Evolutionary conservation across 1,140 invertebrate species (phyloP), one percentile per base, ranked within the genome.

Genomic region (Penaeus chinensis): DNA sequence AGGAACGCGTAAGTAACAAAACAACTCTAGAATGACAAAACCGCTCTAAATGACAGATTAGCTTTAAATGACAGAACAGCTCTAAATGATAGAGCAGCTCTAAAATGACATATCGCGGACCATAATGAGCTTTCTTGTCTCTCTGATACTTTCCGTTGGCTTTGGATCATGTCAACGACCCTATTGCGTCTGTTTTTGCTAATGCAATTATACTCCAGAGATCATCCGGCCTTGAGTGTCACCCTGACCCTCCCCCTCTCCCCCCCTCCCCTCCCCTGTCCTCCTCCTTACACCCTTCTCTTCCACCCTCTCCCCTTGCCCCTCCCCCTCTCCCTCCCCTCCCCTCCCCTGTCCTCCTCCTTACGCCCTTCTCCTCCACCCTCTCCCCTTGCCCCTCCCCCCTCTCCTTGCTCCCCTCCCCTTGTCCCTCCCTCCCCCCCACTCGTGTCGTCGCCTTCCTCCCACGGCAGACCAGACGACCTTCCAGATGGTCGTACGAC

Each of bases 401-500:
- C 32, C 32, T 27, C 71, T 16, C 37, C 24, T 74, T n/a, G 4
- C 24, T 74, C 61, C 77, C 32, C 42, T 54, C 77, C 32, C 77
- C 61, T 27, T 60, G 27, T 19, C 37, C 61, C 37, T n/a, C 77
- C 54, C 71, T 74, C n/a, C 54, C 32, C 32, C 32, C 37, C 79
- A 62, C 22, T 63, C 79, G 63, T 20, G 63, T 76, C 19, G 71
- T 27, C 71, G 71, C 42, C 27, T 76, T n/a, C 27, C 27, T 76
- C 54, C 54, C 54, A 54, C 54, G 54, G 54, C 54, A 54, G 54
- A 54, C 54, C 54, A 42, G 71, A 19, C 71, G 22, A 76, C 71
- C 71, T 76, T 27, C 27, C 71, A n/a, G 22, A 76, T 76, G 71
- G 27, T 76, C 42, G 71, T n/a, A 76, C 22, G 71, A 76, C 71